These are phyloP conservation scores for Motacilla tschutschensis DNA, from an alignment of 2,113 vertebrate genomes.

Conservation along the genomic window DNA sequence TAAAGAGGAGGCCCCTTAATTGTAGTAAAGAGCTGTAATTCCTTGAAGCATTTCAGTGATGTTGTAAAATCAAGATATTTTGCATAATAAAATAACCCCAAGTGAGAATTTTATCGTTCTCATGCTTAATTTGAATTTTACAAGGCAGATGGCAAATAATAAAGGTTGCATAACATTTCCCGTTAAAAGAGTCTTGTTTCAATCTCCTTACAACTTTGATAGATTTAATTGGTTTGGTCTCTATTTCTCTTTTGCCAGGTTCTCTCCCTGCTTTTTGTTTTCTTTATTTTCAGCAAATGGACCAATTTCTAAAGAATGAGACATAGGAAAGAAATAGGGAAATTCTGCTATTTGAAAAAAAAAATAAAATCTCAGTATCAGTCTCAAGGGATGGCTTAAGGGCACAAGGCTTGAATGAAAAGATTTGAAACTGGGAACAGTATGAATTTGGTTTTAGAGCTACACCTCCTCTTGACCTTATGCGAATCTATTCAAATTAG, in stretches of 20 bases:
- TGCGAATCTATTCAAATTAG: background rate
- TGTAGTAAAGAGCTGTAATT: background rate
- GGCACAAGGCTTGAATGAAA: background rate
- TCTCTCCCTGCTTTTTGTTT: background rate
- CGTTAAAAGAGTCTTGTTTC: background rate
- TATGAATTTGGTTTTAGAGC: background rate
- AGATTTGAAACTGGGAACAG: background rate
- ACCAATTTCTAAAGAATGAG: background rate
- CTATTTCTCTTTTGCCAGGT: background rate
- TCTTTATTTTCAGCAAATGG: background rate
- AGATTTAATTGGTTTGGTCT: background rate
- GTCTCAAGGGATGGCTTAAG: background rate
- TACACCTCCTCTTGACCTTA: fast-evolving
- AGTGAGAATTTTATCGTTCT: slow-evolving; percentile 17
- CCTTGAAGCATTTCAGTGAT: background rate
- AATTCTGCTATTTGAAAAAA: background rate
- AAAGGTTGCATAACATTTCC: slow-evolving; percentile 17
- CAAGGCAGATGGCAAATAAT: slow-evolving; percentile 16
- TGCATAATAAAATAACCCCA: slow-evolving; percentile 26
- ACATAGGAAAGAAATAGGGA: background rate
- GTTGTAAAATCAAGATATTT: slow-evolving; percentile 21
- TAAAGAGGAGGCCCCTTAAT: background rate
- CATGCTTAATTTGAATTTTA: slow-evolving; percentile 35
- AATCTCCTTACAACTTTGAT: background rate
- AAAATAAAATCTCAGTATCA: background rate